Evolutionary conservation across 2,797 vertebrate species (phyloP).

Genomic region (Hydrolagus colliei): DNA sequence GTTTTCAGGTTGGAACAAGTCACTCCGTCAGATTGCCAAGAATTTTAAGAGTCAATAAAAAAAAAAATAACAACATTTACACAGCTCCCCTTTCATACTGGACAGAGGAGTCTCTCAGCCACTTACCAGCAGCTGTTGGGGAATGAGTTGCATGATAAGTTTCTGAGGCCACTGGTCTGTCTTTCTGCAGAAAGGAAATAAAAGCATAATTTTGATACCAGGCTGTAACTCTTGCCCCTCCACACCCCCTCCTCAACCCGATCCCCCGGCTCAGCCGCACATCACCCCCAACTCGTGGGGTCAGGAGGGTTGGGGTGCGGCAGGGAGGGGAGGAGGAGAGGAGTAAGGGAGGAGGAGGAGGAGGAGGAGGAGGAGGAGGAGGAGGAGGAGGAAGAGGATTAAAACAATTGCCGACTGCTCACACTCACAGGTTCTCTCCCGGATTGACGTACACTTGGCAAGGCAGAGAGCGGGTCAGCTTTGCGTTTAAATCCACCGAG

Average conservation of each 20-base stretch:
- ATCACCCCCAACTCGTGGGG: background rate
- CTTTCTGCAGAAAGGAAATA: constrained; percentile 55
- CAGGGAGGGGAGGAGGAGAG: too few species aligned
- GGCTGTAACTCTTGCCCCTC: background rate
- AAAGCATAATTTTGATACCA: background rate
- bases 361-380: background rate
- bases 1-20: too few species aligned
- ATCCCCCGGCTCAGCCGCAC: background rate
- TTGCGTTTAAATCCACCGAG: constrained; percentile 74
- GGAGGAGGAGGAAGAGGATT: background rate
- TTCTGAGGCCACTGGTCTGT: constrained; percentile 91
- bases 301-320: background rate
- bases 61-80: background rate
- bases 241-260: too few species aligned
- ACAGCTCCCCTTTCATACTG: background rate
- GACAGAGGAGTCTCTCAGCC: background rate
- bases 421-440: constrained; percentile 84
- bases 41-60: too few species aligned
- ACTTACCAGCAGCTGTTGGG: constrained; percentile 79
- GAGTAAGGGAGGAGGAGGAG: background rate
- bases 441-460: constrained; percentile 89
- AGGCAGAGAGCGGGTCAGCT: constrained; percentile 80
- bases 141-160: constrained; percentile 90
- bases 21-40: too few species aligned
- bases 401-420: background rate